Percentiles rank a stretch among this genome's conserved stretches.
These are phyloP conservation scores for Nettapus auritus DNA, from an alignment of 2,113 vertebrate species.

Conservation along the genomic window DNA sequence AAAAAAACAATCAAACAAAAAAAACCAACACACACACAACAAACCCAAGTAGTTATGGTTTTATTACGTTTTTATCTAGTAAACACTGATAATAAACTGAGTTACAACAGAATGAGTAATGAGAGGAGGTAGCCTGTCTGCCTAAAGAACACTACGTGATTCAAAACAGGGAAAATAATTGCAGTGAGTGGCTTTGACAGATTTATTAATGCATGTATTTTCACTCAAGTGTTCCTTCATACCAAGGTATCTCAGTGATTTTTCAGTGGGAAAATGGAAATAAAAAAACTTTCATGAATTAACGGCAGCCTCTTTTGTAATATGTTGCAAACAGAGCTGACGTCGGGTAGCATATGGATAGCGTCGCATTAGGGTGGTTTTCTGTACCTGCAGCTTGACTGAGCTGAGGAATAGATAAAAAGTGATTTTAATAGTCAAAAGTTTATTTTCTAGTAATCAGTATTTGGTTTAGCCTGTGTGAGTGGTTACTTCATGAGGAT, in stretches of 20 bases:
- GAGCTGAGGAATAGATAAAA: neutral
- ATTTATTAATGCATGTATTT: neutral
- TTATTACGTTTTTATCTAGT: neutral
- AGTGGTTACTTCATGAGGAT: neutral
- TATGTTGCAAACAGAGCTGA: neutral
- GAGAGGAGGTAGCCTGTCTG: neutral
- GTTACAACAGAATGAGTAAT: neutral
- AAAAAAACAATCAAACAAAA: neutral
- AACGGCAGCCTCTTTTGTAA: neutral
- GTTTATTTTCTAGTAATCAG: neutral
- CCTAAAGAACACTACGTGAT: neutral
- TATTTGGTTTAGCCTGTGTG: neutral
- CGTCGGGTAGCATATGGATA: accelerated
- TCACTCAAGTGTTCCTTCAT: neutral
- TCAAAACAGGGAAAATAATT: neutral
- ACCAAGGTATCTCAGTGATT: neutral
- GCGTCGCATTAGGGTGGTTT: neutral
- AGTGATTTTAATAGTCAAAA: neutral
- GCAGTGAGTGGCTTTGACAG: neutral
- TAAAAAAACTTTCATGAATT: neutral
- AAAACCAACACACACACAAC: neutral
- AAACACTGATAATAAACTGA: neutral
- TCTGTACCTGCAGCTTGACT: neutral
- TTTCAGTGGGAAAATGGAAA: neutral
- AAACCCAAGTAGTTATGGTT: neutral